phyloP scores from a whole-genome alignment of 2,113 vertebrate genomes.

The Hypomesus transpacificus region DNA sequence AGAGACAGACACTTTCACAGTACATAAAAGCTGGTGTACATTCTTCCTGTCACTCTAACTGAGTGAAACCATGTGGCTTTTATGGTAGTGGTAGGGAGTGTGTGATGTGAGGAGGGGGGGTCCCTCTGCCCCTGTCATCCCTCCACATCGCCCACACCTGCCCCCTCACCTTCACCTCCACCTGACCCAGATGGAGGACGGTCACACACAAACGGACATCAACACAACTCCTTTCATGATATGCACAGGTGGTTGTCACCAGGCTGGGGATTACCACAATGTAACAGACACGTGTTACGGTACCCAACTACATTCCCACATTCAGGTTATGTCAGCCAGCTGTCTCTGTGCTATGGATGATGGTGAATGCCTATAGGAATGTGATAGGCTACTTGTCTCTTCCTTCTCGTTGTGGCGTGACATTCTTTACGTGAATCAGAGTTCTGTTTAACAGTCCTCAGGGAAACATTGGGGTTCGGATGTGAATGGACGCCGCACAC shows the following conservation, averaged over 20 bases:
- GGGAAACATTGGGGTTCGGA: conserved; percentile 21
- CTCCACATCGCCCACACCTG: conserved; percentile 6
- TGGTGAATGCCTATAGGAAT: conserved; percentile 17
- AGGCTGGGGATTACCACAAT: background rate
- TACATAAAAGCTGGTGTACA: background rate
- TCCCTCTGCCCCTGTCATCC: conserved; percentile 5
- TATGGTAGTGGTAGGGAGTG: conserved; percentile 1
- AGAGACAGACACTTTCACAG: background rate
- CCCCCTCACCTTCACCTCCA: background rate
- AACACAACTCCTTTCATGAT: background rate
- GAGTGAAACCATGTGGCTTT: conserved; percentile 20
- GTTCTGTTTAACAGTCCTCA: conserved; percentile 30
- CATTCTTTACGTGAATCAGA: conserved; percentile 25
- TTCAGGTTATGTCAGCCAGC: too few species aligned
- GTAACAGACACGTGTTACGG: background rate
- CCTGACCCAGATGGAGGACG: background rate
- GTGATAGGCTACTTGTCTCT: conserved; percentile 12
- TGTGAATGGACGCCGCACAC: conserved; percentile 31
- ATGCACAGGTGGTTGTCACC: conserved; percentile 11
- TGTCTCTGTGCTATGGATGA: background rate
- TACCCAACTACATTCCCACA: background rate
- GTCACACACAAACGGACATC: conserved; percentile 3
- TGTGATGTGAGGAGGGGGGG: background rate
- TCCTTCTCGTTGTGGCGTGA: conserved; percentile 15
- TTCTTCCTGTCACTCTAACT: conserved; percentile 16